Conservation (phyloP, 2,113 vertebrate species). For the Actenoides hombroni region DNA sequence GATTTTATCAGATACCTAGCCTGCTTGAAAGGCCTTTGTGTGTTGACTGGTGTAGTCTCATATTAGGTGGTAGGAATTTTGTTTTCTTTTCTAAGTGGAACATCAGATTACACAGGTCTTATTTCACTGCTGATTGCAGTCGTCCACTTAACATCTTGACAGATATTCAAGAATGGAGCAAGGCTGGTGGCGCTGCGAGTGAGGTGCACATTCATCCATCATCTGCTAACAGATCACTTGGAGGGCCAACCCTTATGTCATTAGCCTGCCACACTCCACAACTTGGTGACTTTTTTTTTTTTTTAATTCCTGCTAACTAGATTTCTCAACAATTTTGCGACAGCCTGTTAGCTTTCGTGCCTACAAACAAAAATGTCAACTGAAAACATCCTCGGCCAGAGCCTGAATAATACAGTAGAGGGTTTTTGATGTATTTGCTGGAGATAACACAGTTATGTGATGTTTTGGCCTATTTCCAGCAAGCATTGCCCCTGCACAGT, state of each 20-base stretch:
- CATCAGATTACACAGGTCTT: conserved; percentile 90
- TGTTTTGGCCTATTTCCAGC: background rate
- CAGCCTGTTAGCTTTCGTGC: background rate
- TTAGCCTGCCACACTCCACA: conserved; percentile 34
- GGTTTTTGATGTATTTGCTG: background rate
- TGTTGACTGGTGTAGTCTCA: conserved; percentile 52
- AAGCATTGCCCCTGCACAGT: fast-evolving
- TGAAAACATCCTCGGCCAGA: background rate
- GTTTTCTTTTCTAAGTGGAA: conserved; percentile 86
- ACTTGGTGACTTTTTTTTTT: conserved; percentile 11
- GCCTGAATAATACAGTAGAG: background rate
- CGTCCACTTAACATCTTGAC: conserved; percentile 90
- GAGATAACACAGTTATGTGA: background rate
- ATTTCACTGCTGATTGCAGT: conserved; percentile 88
- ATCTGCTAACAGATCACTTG: conserved; percentile 85
- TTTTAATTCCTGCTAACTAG: background rate
- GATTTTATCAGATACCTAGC: conserved; percentile 76
- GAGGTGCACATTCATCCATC: conserved; percentile 84
- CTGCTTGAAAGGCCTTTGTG: conserved; percentile 59
- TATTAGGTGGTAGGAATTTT: conserved; percentile 67
- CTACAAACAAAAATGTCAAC: background rate
- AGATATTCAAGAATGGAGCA: conserved; percentile 81
- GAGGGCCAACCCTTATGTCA: conserved; percentile 38
- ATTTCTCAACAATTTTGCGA: background rate
- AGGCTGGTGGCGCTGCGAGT: conserved; percentile 73